Evolutionary conservation across 1,140 invertebrate species (phyloP), one percentile per base, ranked within the genome.

Genomic region (Drosophila cardini): DNA sequence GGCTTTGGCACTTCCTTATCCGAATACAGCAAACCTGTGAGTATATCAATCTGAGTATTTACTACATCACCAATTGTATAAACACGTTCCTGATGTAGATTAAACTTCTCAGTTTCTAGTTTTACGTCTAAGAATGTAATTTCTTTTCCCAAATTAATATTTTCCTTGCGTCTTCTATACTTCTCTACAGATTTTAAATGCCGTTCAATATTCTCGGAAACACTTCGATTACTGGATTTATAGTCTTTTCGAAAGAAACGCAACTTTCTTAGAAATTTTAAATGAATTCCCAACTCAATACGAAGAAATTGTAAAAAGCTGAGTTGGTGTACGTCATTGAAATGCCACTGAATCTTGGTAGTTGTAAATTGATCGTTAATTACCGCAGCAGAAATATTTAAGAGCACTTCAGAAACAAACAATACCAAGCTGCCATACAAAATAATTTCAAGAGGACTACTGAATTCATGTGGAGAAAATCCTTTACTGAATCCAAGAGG

Each of bases 351-450:
- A 4, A 21, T 38, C 60, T 85, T 90, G 5, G 74, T 67, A 7
- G 46, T 38, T 9, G 52, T 21, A 15, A 90, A 90, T 30, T 81
- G 70, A 30, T 84, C 64, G 15, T 80, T 80, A 15, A 87, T 84
- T 5, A 91, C 16, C 0, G 85, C 77, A 1, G 80, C 71, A 11
- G 87, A 79, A 1, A 91, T 56, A 42, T 84, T 87, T 1, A 79
- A 69, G 10, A 91, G 32, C 0, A 91, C 43, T 1, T 84, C 55
- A 0, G 75, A 61, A 13, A 91, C 67, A 1, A 86, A 43, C 9
- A 91, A 86, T 38, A 63, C 64, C 43, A 91, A 9, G 0, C 74
- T 53, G 1, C 52, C 50, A 36, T 86, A 87, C 0, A 84, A 46
- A 0, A 87, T 7, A 5, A 81, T 72, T 1, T 85, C 90, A 4